Evolutionary conservation across 2,888 invertebrate species (phyloP), one percentile per base, ranked within the genome.

Genomic region (Hypena proboscidalis): DNA sequence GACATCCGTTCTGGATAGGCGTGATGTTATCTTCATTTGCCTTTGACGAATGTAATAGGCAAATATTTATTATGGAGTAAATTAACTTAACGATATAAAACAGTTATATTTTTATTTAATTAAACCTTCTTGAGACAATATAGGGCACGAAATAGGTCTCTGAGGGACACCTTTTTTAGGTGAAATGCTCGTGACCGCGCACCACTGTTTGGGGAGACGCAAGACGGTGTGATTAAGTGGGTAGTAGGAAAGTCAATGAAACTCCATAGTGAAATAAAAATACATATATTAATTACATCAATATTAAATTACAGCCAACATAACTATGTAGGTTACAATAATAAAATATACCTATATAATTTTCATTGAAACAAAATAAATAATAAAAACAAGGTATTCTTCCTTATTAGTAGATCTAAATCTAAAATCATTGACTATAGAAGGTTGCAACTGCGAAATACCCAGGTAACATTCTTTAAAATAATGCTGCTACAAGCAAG

Each of bases 261-360:
- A 87, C 80, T 60, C 67, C 62, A 70, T 39, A 55, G 70, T 78
- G 89, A 91, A 91, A 91, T 91, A 91, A 91, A 91, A 91, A 91
- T 91, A 91, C 91, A 91, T 91, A 90, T 91, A 91, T 91, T 91
- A 90, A 88, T 90, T 88, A 91, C 90, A 90, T 90, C 85, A 86
- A 90, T 90, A 86, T 91, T 90, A 88, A 90, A 89, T 87, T 89
- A 89, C 87, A 90, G 89, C 90, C 90, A 89, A 90, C 90, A 85
- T 88, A 90, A 90, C 85, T 88, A 85, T 85, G 84, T 87, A 90
- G 89, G 88, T 89, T 86, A 88, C 85, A 86, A 87, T 90, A 88
- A 89, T 90, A 90, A 90, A 90, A 90, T 90, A 90, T 90, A 87
- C 90, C 88, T 90, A 88, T 89, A 85, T 85, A 86, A 86, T 87